A percentile compares a stretch with the other conserved stretches of the same genome.
These are phyloP conservation scores for Andrena minutula DNA, from an alignment of 2,888 invertebrate genomes.

Conservation along the genomic window DNA sequence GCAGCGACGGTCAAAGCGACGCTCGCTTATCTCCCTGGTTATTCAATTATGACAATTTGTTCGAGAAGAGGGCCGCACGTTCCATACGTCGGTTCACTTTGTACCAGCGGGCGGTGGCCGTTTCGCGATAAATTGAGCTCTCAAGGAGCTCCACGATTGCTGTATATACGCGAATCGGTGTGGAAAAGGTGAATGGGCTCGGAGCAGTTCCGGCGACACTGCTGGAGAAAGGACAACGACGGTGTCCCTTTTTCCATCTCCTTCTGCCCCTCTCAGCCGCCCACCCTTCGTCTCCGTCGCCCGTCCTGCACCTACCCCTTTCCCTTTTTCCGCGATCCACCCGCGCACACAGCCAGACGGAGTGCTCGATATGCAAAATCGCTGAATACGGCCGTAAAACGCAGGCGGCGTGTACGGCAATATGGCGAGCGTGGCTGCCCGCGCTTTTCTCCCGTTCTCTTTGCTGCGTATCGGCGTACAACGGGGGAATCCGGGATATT, in stretches of 20 bases:
- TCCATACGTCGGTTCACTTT: constrained; percentile 51
- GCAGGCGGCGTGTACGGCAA: constrained; percentile 82
- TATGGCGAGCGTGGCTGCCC: constrained; percentile 77
- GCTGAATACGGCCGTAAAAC: constrained; percentile 83
- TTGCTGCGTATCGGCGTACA: constrained; percentile 50
- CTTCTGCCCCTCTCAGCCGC: constrained; percentile 6
- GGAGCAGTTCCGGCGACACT: constrained; percentile 55
- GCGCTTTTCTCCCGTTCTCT: constrained; percentile 51
- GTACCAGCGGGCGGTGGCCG: constrained; percentile 56
- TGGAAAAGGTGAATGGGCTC: constrained; percentile 67
- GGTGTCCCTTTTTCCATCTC: constrained; percentile 35
- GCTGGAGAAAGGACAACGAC: constrained; percentile 61
- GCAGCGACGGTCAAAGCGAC: constrained; percentile 61
- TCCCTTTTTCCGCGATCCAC: constrained; percentile 61
- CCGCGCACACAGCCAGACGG: constrained; percentile 54
- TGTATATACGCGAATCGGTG: constrained; percentile 68
- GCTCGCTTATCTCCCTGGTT: constrained; percentile 74
- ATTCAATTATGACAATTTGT: constrained; percentile 75
- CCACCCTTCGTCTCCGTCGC: neutral
- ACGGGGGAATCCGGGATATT: constrained; percentile 76
- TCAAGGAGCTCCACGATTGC: constrained; percentile 70
- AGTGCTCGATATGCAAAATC: constrained; percentile 81
- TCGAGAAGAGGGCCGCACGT: constrained; percentile 35
- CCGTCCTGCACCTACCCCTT: constrained; percentile 12
- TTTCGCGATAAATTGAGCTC: constrained; percentile 73